Evolutionary conservation across 1,140 invertebrate species (phyloP), one percentile per base, ranked within the genome.

Genomic region (Bombus vancouverensis): DNA sequence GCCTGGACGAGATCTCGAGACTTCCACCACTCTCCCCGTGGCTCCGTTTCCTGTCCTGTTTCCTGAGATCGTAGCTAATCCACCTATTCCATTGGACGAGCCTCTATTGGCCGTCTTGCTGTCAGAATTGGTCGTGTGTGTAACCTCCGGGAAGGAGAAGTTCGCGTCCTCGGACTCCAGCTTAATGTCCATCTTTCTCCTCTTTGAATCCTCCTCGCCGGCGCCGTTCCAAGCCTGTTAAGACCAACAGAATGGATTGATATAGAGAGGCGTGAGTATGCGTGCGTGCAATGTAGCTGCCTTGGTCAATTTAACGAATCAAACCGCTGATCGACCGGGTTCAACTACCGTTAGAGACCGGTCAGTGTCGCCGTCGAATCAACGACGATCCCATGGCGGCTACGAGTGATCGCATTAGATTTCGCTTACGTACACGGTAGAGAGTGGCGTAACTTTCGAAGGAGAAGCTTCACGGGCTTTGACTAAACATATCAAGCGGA

Each of bases 141-240:
- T 81, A 1, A 93, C 92, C 71, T 95, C 94, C 28, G 94, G 93
- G 72, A 95, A 95, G 6, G 94, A 84, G 85, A 95, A 95, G 80
- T 97, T 97, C 47, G 96, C 96, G 88, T 97, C 96, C 88, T 97
- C 97, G 77, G 96, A 96, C 92, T 97, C 97, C 62, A 97, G 90
- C 92, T 97, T 97, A 70, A 97, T 95, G 87, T 97, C 96, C 91
- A 97, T 95, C 91, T 96, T 96, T 83, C 95, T 95, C 77, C 96
- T 95, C 92, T 97, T 97, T 5, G 95, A 93, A 73, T 95, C 95
- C n/a, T 95, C 94, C 87, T 95, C 93, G 42, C 93, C 91, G 65
- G 72, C 92, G 62, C 89, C 90, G 91, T 94, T 95, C 93, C 94
- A 95, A 79, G 87, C 91, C 93, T 95, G 86, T 87, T 83, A 57